phyloP scores from a whole-genome alignment of 2,888 invertebrate genomes.

The Napeogenes inachia region DNA sequence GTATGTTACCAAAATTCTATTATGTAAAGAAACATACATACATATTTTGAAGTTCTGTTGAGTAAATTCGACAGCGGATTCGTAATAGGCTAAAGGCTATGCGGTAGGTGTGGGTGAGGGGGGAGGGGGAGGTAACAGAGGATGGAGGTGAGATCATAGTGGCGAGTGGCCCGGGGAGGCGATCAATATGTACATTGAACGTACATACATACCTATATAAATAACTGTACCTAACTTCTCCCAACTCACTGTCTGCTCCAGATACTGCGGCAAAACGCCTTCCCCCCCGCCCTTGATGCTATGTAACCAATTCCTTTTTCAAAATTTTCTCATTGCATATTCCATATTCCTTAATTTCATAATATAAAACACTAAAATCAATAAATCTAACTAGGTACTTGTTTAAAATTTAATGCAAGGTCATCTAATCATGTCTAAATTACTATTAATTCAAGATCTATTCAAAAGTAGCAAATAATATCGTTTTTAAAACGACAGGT shows the following conservation, averaged over 20 bases:
- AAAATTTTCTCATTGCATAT: slow-evolving; percentile 20
- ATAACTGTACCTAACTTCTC: slow-evolving; percentile 74
- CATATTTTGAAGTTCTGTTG: slow-evolving; percentile 21
- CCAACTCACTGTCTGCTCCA: slow-evolving; percentile 75
- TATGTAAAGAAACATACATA: too few relatives aligned
- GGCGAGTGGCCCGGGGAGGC: slow-evolving; percentile 76
- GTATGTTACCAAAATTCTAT: too few relatives aligned
- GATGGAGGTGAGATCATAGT: slow-evolving; percentile 78
- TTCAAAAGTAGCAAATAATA: too few relatives aligned
- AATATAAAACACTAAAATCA: too few relatives aligned
- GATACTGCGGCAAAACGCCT: slow-evolving; percentile 75
- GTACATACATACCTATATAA: slow-evolving; percentile 74
- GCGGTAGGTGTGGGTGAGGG: slow-evolving; percentile 51
- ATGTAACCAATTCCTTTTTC: slow-evolving; percentile 49
- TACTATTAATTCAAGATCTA: too few relatives aligned
- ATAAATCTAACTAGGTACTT: too few relatives aligned
- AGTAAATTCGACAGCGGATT: slow-evolving; percentile 42
- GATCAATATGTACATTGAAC: slow-evolving; percentile 78
- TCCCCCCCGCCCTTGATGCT: slow-evolving; percentile 44
- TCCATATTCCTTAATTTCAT: background rate
- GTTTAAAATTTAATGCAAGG: too few relatives aligned
- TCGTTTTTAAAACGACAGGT: too few relatives aligned
- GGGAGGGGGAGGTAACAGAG: slow-evolving; percentile 60
- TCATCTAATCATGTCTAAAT: too few relatives aligned
- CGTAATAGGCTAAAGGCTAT: slow-evolving; percentile 62